These are phyloP conservation scores for Rhysida immarginata DNA, from an alignment of 1,140 invertebrate species.

Conservation along the genomic window DNA sequence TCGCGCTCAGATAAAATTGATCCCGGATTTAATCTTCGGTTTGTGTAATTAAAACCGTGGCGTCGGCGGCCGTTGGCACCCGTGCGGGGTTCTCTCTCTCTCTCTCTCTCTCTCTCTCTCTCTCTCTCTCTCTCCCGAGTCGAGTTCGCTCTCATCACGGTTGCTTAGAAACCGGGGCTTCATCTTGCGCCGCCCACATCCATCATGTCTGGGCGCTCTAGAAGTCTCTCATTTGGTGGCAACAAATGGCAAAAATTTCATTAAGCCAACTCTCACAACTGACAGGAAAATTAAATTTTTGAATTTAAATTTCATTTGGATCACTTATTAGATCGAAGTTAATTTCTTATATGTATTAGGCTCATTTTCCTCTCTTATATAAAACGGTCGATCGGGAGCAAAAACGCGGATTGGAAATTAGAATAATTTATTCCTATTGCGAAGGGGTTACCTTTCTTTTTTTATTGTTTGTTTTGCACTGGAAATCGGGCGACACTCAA, in stretches of 20 bases:
- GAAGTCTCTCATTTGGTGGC: neutral
- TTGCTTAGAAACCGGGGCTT: neutral
- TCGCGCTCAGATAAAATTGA: neutral
- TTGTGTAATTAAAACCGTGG: neutral
- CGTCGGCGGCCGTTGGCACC: neutral
- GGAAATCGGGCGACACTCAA: too few relatives aligned
- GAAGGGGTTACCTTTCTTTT: too few relatives aligned
- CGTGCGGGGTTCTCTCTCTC: neutral
- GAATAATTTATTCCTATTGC: too few relatives aligned
- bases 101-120: neutral
- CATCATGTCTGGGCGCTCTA: neutral
- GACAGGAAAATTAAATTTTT: conserved; percentile 8
- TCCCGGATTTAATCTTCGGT: neutral
- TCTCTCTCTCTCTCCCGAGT: neutral
- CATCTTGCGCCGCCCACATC: neutral
- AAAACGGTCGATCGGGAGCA: too few relatives aligned
- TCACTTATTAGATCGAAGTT: too few relatives aligned
- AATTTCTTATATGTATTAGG: too few relatives aligned
- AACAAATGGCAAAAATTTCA: conserved; percentile 9
- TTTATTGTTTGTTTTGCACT: too few relatives aligned
- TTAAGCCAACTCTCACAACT: conserved; percentile 2
- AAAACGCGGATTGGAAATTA: too few relatives aligned
- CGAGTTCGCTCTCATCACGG: too few relatives aligned
- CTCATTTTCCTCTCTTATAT: too few relatives aligned
- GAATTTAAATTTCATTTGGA: conserved; percentile 6